A percentile compares a stretch with the other conserved stretches of the same genome.
Evolutionary conservation across 2,888 invertebrate genomes (phyloP).

Genomic region (Drosophila melanocephala): DNA sequence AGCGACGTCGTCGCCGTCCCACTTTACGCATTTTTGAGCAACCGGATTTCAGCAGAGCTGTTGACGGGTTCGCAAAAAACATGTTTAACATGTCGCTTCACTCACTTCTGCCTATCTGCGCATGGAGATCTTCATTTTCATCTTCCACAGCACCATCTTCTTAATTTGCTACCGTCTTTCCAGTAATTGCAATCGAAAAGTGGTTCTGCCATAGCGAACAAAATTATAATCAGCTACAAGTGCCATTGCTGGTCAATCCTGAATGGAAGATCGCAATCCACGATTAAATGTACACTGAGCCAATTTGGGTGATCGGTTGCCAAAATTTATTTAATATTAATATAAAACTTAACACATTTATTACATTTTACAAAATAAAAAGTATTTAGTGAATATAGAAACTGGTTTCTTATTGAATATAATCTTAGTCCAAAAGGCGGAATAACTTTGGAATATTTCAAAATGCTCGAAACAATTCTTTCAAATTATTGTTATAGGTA

Average conservation of each 20-base stretch:
- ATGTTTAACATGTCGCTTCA: slow-evolving; percentile 74
- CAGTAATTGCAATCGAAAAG: slow-evolving; percentile 55
- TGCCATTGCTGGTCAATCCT: slow-evolving; percentile 27
- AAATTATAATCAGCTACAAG: slow-evolving; percentile 13
- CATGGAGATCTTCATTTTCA: slow-evolving; percentile 60
- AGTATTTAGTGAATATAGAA: neutral
- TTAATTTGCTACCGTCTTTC: slow-evolving; percentile 36
- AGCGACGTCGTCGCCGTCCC: slow-evolving; percentile 80
- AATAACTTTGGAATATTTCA: neutral
- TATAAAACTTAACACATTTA: neutral
- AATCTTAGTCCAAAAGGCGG: neutral
- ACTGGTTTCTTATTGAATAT: neutral
- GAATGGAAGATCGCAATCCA: slow-evolving; percentile 33
- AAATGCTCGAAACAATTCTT: neutral
- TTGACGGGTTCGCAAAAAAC: slow-evolving; percentile 54
- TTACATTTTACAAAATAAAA: neutral
- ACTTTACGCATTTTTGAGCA: slow-evolving; percentile 80
- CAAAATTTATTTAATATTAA: neutral
- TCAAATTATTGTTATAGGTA: fast-evolving
- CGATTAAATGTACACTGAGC: slow-evolving; percentile 6
- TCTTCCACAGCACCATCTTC: slow-evolving; percentile 22
- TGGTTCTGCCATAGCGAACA: slow-evolving; percentile 64
- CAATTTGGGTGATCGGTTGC: neutral
- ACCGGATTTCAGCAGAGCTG: slow-evolving; percentile 61
- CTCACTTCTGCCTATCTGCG: slow-evolving; percentile 35